Evolutionary conservation across 2,113 vertebrate species (phyloP), one percentile per base, ranked within the genome.

Genomic region (Takifugu flavidus): DNA sequence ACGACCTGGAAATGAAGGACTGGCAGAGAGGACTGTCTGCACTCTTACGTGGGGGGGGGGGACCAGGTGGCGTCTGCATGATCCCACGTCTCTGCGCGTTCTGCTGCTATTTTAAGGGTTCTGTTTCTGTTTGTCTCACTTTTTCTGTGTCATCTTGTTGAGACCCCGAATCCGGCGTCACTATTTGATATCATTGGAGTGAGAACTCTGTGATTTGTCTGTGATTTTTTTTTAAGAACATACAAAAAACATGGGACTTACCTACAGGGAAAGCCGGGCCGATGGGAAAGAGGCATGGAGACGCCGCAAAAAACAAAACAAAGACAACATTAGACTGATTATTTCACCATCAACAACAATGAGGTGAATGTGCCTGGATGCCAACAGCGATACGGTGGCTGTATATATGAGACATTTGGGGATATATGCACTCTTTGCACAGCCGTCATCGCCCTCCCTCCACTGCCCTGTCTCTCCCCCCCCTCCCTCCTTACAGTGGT

Each of bases 401-500:
- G 20, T 20, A 20, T 20, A 20, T 20, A 20, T 20, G 8, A 39
- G 34, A 39, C 34, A 39, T 39, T 78, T 61, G 61, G 67, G 80
- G 77, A 82, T 79, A 86, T 77, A 78, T 77, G 34, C 75, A 65
- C 56, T 61, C 76, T 75, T 74, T 58, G 55, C 44, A 57, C 26
- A 15, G 77, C 83, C 80, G 29, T 79, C 83, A 56, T 56, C 63
- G 58, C 57, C 60, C 84, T 75, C 85, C 75, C 84, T 75, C 85
- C 75, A 63, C 68, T 78, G 59, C 60, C 46, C 11, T 20, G n/a
- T n/a, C 49, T n/a, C 49, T 70, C 51, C 72, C 59, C 62, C 55
- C 53, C 70, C 83, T 82, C 76, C 84, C 79, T 86, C 78, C 78
- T 82, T 84, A 82, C 84, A 89, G 89, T 90, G 94, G 93, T 95